Evolutionary conservation across 2,888 invertebrate genomes (phyloP).

Genomic region (Antheraea assamensis): DNA sequence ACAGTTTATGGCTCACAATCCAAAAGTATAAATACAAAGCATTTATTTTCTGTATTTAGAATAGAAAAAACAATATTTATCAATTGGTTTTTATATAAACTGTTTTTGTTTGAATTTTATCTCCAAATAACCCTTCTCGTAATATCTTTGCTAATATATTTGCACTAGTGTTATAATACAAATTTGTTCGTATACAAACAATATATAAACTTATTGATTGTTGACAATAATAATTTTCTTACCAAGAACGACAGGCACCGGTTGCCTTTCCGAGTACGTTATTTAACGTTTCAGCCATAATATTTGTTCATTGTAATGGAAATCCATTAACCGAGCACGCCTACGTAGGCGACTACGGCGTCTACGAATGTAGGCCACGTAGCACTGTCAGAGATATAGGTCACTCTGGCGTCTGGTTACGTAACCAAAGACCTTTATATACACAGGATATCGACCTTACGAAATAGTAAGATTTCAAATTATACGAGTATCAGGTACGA

Average conservation of each 20-base stretch:
- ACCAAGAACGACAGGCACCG: neutral
- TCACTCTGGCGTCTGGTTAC: conserved; percentile 25
- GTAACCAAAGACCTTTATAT: conserved; percentile 6
- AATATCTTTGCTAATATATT: neutral
- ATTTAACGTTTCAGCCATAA: conserved; percentile 19
- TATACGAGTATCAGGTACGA: too few relatives aligned
- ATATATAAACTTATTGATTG: neutral
- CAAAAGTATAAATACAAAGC: too few relatives aligned
- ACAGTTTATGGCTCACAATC: neutral
- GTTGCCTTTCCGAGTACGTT: conserved; percentile 1
- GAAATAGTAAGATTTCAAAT: neutral
- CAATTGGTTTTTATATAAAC: too few relatives aligned
- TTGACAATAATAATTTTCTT: neutral
- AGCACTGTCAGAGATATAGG: conserved; percentile 30
- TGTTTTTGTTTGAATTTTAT: too few relatives aligned
- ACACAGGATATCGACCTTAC: conserved; percentile 6
- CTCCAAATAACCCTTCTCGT: too few relatives aligned
- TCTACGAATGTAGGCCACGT: conserved; percentile 32
- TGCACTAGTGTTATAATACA: too few relatives aligned
- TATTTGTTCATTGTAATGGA: conserved; percentile 56
- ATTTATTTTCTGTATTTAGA: too few relatives aligned
- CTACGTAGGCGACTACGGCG: conserved; percentile 39
- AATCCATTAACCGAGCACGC: conserved; percentile 58
- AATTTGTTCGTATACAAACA: neutral
- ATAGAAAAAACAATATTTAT: too few relatives aligned